A percentile compares a stretch with the other conserved stretches of the same genome.
Evolutionary conservation across 1,140 invertebrate genomes (phyloP).

Genomic region (Reticulitermes speratus): DNA sequence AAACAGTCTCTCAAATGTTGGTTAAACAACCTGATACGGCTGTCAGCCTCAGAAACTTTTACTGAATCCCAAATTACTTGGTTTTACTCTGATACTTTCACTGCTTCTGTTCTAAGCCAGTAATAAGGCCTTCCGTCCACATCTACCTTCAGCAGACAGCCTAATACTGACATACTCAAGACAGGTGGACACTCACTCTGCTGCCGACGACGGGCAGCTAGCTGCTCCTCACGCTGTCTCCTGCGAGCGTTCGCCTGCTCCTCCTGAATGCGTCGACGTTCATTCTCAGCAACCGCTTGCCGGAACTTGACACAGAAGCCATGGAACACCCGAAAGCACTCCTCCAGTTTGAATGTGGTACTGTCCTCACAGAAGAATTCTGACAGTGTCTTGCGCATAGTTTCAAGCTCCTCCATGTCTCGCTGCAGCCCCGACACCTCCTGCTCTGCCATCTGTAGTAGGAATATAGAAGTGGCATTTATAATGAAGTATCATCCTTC

Average conservation of each 20-base stretch:
- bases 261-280: slow-evolving; percentile 72
- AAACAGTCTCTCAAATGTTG: too few relatives aligned
- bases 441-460: slow-evolving; percentile 68
- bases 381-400: slow-evolving; percentile 73
- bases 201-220: slow-evolving; percentile 63
- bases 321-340: slow-evolving; percentile 89
- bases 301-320: slow-evolving; percentile 84
- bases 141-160: too few relatives aligned
- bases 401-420: slow-evolving; percentile 80
- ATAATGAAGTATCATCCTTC: slow-evolving; percentile 26
- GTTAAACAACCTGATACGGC: too few relatives aligned
- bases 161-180: too few relatives aligned
- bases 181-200: slow-evolving; percentile 51
- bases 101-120: too few relatives aligned
- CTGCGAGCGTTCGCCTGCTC: slow-evolving; percentile 75
- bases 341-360: slow-evolving; percentile 88
- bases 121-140: too few relatives aligned
- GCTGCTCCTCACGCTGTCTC: slow-evolving; percentile 74
- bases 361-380: slow-evolving; percentile 96
- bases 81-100: too few relatives aligned
- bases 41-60: too few relatives aligned
- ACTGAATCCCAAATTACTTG: too few relatives aligned
- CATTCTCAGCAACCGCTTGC: slow-evolving; percentile 80
- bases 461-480: slow-evolving; percentile 32
- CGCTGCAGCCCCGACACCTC: slow-evolving; percentile 76